Percentiles rank a stretch among this genome's conserved stretches.
Conservation (phyloP, 2,113 vertebrate species). For the Rhynchopsitta pachyrhyncha region DNA sequence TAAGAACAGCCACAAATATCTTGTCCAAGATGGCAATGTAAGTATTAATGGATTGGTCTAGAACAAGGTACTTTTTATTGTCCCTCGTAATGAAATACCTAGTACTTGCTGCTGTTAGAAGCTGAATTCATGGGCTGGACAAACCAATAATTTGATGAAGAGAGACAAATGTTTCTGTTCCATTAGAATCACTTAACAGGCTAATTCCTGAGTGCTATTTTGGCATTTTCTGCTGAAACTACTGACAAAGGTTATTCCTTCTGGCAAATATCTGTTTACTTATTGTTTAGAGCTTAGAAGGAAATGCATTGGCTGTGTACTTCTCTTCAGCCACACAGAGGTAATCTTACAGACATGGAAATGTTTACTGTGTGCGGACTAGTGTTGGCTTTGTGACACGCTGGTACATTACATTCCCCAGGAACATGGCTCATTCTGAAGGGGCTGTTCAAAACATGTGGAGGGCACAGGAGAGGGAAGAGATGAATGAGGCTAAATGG, state of each 20-base stretch:
- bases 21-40: neutral
- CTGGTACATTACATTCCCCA: fast-evolving
- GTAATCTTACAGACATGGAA: neutral
- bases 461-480: neutral
- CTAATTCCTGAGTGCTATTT: neutral
- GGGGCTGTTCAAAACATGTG: neutral
- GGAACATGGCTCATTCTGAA: neutral
- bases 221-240: neutral
- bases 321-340: neutral
- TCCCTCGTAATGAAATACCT: neutral
- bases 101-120: neutral
- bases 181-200: neutral
- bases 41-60: neutral
- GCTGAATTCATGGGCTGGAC: neutral
- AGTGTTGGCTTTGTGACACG: neutral
- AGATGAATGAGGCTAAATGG: neutral
- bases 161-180: neutral
- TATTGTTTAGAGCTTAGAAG: neutral
- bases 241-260: neutral
- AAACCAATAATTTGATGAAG: neutral
- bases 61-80: neutral
- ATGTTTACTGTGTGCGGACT: neutral
- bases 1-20: neutral
- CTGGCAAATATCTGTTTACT: neutral
- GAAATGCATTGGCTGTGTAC: neutral